Conservation (phyloP, 2,113 vertebrate genomes). For the Mesembrinibis cayennensis region DNA sequence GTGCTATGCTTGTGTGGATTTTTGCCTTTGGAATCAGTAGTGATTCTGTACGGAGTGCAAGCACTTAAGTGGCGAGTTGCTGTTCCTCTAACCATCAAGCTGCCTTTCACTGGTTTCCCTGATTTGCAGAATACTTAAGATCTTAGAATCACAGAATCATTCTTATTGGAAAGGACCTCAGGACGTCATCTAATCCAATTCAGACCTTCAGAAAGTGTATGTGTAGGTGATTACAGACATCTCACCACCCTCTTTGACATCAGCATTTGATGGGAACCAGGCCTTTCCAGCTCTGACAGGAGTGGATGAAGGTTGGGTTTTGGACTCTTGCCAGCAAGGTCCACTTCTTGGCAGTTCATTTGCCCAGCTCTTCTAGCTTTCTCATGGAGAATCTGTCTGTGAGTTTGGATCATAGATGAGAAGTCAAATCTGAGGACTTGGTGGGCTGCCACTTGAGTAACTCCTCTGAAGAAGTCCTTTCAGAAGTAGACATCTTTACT, state of each 20-base stretch:
- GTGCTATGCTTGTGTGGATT: too few relatives aligned
- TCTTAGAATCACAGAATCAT: neutral
- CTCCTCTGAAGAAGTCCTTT: neutral
- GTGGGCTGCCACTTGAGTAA: neutral
- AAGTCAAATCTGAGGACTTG: neutral
- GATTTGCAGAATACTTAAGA: neutral
- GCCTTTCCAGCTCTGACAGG: neutral
- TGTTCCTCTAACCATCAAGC: neutral
- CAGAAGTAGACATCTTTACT: neutral
- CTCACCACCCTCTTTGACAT: neutral
- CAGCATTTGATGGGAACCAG: neutral
- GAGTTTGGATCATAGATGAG: neutral
- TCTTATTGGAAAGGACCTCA: neutral
- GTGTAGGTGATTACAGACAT: neutral
- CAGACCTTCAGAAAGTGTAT: neutral
- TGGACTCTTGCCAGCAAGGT: neutral
- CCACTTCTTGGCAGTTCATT: neutral
- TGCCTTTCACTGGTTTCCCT: neutral
- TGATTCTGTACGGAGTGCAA: neutral
- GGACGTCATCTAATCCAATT: neutral
- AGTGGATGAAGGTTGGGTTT: neutral
- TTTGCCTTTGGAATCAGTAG: neutral
- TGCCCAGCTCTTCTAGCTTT: neutral
- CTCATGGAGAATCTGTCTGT: neutral
- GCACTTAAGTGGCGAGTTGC: neutral